phyloP scores from a whole-genome alignment of 2,113 vertebrate genomes.

The Ammodytes marinus region DNA sequence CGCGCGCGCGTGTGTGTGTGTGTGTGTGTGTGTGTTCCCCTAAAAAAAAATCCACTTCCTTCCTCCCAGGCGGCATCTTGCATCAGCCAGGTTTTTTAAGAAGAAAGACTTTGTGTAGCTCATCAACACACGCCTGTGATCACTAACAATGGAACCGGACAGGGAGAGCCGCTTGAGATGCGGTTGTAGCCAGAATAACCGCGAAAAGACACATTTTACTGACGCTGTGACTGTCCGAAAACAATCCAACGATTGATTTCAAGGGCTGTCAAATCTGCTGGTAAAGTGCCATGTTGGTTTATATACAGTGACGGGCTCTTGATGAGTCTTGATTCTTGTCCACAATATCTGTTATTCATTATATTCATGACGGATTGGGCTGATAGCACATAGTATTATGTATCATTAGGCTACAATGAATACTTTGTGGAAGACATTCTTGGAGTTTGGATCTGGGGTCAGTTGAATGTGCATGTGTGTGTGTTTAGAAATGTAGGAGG shows the following conservation, averaged over 20 bases:
- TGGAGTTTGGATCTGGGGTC: too few relatives aligned
- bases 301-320: conserved; percentile 8
- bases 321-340: neutral
- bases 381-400: too few relatives aligned
- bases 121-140: conserved; percentile 70
- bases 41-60: conserved; percentile 65
- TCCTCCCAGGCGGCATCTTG: conserved; percentile 58
- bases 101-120: conserved; percentile 69
- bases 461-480: too few relatives aligned
- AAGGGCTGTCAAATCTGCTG: conserved; percentile 36
- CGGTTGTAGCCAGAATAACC: conserved; percentile 48
- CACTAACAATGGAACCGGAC: conserved; percentile 59
- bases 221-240: conserved; percentile 53
- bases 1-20: too few relatives aligned
- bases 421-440: too few relatives aligned
- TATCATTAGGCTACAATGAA: too few relatives aligned
- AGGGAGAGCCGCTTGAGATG: conserved; percentile 62
- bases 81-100: conserved; percentile 62
- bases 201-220: conserved; percentile 47
- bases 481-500: too few relatives aligned
- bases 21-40: too few relatives aligned
- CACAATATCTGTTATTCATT: too few relatives aligned
- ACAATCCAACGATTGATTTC: conserved; percentile 36
- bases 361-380: too few relatives aligned
- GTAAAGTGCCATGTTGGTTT: conserved; percentile 48